phyloP scores from a whole-genome alignment of 2,888 invertebrate species.

The Limnephilus marmoratus region DNA sequence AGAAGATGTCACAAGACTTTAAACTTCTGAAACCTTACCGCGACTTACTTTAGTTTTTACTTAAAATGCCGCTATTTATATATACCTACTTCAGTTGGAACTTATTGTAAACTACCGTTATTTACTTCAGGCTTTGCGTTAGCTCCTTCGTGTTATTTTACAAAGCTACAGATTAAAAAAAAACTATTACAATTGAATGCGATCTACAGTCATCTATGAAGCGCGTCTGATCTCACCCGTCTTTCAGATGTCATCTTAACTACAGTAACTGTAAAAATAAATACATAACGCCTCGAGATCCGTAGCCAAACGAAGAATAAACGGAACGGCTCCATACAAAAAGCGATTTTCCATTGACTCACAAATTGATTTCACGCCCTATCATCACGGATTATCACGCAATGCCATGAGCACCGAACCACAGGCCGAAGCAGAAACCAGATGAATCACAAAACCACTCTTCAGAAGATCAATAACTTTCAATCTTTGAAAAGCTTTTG shows the following conservation, averaged over 20 bases:
- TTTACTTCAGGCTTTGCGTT: background rate
- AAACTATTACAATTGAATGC: background rate
- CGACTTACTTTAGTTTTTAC: background rate
- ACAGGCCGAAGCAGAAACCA: background rate
- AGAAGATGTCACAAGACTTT: background rate
- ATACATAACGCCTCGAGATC: background rate
- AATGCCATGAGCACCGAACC: constrained; percentile 12
- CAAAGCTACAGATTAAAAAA: background rate
- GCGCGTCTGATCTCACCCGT: background rate
- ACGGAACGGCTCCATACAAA: constrained; percentile 22
- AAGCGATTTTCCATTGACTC: constrained; percentile 41
- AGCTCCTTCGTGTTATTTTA: background rate
- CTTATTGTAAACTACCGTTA: too few relatives aligned
- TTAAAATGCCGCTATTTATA: background rate
- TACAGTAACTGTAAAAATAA: background rate
- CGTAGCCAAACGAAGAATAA: constrained; percentile 15
- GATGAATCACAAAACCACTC: constrained; percentile 16
- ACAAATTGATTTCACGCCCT: constrained; percentile 64
- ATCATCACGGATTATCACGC: constrained; percentile 61
- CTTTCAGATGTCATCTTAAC: background rate
- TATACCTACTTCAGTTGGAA: background rate
- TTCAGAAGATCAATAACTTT: background rate
- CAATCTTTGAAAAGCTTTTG: background rate
- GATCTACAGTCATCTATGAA: background rate
- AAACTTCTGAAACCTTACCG: background rate